Evolutionary conservation across 2,888 invertebrate genomes (phyloP), one percentile per base, ranked within the genome.

Genomic region (Cremastinae sp.): DNA sequence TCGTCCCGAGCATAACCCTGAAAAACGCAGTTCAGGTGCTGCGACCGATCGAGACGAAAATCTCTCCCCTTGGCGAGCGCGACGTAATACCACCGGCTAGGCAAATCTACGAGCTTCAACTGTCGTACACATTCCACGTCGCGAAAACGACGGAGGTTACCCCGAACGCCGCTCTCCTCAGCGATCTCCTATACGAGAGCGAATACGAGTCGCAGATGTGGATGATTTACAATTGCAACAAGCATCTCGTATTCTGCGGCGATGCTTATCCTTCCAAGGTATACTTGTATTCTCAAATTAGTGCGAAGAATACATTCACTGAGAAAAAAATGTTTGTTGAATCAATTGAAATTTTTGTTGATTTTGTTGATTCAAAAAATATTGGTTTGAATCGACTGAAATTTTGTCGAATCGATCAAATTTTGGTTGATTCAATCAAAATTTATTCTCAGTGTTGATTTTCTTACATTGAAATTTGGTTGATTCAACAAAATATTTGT

Each of bases 161-260:
- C 0, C 93, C 96, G 0, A 94, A 95, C 85, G 93, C 95, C 74
- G 93, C 97, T 0, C 86, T 96, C 72, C 92, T 99, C 41, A 96
- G 96, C 88, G 95, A 96, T 85, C 92, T 96, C 86, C 91, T 99
- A 45, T 99, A 99, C 89, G 99, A 99, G 90, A 96, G 95, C 0
- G 98, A 98, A 90, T 97, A 95, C 88, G 98, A 99, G 90, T 95
- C 97, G 5, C 98, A 99, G 90, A 92, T 99, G 89, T 98, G 98
- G 98, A 96, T 98, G 95, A 86, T 99, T 76, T 99, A 95, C 91
- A 97, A 98, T 90, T 91, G 92, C 71, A 96, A 96, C 90, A 99
- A 99, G 90, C 95, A 96, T 86, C 92, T 95, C 70, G 90, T 98
- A 83, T 93, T 93, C 61, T 93, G 94, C 78, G 98, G 98, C 0